phyloP scores from a whole-genome alignment of 2,113 vertebrate species.

The Toxotes chatareus region DNA sequence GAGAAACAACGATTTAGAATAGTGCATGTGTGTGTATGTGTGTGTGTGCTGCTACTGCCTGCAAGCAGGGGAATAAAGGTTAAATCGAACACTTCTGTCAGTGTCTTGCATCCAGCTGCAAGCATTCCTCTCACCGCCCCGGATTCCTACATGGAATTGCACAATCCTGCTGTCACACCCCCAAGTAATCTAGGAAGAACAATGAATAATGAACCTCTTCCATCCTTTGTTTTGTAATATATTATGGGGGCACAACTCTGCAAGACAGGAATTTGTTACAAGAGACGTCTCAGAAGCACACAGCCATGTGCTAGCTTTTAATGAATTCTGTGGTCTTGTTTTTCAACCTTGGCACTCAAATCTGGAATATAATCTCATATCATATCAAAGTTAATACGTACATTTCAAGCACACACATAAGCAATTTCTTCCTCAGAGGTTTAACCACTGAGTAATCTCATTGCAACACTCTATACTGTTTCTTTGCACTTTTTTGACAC shows the following conservation, averaged over 20 bases:
- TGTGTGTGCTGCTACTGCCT: slow-evolving; percentile 37
- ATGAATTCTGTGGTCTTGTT: slow-evolving; percentile 14
- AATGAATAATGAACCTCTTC: slow-evolving; percentile 70
- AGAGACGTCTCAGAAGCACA: slow-evolving; percentile 7
- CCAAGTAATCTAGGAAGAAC: slow-evolving; percentile 67
- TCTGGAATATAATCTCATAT: slow-evolving; percentile 3
- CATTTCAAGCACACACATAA: slow-evolving; percentile 11
- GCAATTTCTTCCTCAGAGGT: not conserved
- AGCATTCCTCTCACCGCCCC: slow-evolving; percentile 80
- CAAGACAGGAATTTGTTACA: slow-evolving; percentile 40
- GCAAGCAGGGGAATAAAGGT: slow-evolving; percentile 65
- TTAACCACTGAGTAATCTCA: too few relatives aligned
- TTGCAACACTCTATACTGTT: too few relatives aligned
- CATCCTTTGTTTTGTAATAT: slow-evolving; percentile 42
- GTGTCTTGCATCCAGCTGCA: slow-evolving; percentile 78
- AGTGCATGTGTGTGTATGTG: slow-evolving; percentile 50
- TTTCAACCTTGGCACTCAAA: not conserved
- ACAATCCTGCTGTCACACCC: slow-evolving; percentile 80
- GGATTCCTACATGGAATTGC: slow-evolving; percentile 84
- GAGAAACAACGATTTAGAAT: slow-evolving; percentile 50
- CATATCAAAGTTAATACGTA: not conserved
- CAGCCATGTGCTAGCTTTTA: slow-evolving; percentile 14
- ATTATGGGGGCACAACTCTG: slow-evolving; percentile 41
- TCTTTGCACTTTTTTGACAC: too few relatives aligned
- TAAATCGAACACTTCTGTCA: slow-evolving; percentile 79